phyloP scores from a whole-genome alignment of 1,140 invertebrate genomes.

The Mylabris phalerata region DNA sequence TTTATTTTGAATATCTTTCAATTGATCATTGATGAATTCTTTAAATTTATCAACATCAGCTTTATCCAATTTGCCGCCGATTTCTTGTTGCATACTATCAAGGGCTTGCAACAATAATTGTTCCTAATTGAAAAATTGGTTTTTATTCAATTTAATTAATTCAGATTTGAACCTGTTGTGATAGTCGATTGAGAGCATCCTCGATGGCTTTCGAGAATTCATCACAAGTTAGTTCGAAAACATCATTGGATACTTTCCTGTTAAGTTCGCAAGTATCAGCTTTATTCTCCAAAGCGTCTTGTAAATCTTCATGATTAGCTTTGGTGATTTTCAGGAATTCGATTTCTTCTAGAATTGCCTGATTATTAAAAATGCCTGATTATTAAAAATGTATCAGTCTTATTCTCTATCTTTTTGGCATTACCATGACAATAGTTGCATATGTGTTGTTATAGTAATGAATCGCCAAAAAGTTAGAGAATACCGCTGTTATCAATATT shows the following conservation, averaged over 20 bases:
- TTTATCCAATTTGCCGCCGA: conserved; percentile 61
- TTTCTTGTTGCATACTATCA: conserved; percentile 57
- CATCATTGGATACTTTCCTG: conserved; percentile 62
- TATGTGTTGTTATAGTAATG: too few species aligned
- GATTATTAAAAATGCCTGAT: not conserved
- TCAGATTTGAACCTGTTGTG: conserved; percentile 44
- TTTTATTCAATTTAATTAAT: not conserved
- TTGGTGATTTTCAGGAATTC: conserved; percentile 44
- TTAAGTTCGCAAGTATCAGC: conserved; percentile 56
- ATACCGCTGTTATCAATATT: too few species aligned
- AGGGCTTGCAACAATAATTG: conserved; percentile 55
- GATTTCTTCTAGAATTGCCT: not conserved
- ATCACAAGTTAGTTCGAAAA: conserved; percentile 58
- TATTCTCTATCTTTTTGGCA: not conserved
- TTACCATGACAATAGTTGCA: not conserved
- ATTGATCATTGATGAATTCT: conserved; percentile 56
- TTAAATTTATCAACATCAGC: conserved; percentile 57
- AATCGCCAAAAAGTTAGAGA: too few species aligned
- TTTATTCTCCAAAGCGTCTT: conserved; percentile 60
- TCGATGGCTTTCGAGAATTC: conserved; percentile 54
- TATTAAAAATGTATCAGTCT: not conserved
- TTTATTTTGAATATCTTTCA: conserved; percentile 56
- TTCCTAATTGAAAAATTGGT: conserved; percentile 40
- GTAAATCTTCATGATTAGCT: conserved; percentile 57
- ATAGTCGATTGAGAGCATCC: conserved; percentile 54